Evolutionary conservation across 1,140 invertebrate genomes (phyloP), one percentile per base, ranked within the genome.

Genomic region (Pararge aegeria): DNA sequence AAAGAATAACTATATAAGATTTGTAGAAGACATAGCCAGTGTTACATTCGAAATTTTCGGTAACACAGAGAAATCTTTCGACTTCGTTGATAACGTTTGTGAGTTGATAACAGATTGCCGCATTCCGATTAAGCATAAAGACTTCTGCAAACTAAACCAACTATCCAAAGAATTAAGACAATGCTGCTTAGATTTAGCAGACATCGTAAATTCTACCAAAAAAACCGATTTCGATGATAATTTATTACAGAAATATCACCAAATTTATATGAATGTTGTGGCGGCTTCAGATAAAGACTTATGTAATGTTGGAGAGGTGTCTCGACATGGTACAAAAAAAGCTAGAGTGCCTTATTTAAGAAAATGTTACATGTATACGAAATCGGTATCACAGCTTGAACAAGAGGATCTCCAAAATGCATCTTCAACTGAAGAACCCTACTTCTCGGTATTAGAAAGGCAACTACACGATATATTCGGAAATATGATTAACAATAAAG

Each of bases 11-110:
- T 90, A 89, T 62, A 85, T 90, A 34, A 65, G 80, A 24, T 91
- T 91, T 51, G 79, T 91, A 5, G 87, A 89, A 77, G 89, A 91
- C 55, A 83, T 90, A 12, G 83, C 84, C 0, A 90, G 85, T 44
- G 83, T 91, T 9, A 83, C 84, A 5, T 91, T 89, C 50, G 88
- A 90, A 77, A 82, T 89, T 57, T 89, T 89, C 48, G 84, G 88
- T 21, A 85, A 89, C 29, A 83, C 81, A 0, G 83, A 90, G 18
- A 85, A 85, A 53, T 81, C 82, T 15, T 86, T 86, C 48, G 73
- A 85, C 51, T 89, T 85, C 38, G 71, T 84, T 5, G 85, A 90
- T 40, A 89, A 88, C 42, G 74, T 90, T 5, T 91, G 88, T 53
- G 85, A 80, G 12, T 58, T 91, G 21, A 80, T 91, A 16, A 79